These are phyloP conservation scores for Hemibates koningsi DNA, from an alignment of 2,113 vertebrate species.

Conservation along the genomic window DNA sequence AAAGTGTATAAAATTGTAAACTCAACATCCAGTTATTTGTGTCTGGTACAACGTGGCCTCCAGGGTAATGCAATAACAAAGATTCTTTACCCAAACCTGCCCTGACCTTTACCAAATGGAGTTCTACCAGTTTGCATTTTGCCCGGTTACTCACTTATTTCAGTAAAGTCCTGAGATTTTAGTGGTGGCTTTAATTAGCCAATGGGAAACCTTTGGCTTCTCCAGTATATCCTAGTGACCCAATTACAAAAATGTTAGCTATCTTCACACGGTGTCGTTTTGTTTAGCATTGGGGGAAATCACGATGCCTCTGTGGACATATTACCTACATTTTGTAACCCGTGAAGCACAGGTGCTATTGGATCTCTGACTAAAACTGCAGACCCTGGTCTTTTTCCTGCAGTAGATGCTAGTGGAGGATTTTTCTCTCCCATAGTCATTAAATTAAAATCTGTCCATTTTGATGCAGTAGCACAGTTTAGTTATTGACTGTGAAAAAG, in stretches of 20 bases:
- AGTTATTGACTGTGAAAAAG: constrained; percentile 32
- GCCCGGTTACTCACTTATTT: neutral
- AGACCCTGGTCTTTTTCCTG: neutral
- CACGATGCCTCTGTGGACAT: neutral
- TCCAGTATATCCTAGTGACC: neutral
- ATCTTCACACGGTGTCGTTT: neutral
- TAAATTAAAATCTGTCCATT: neutral
- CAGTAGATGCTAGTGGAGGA: neutral
- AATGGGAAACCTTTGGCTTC: neutral
- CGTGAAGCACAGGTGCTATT: neutral
- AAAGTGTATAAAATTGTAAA: neutral
- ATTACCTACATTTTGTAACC: neutral
- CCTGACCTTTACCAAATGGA: neutral
- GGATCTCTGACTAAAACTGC: fast-evolving
- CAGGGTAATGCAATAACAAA: neutral
- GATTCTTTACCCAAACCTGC: neutral
- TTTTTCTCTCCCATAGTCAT: neutral
- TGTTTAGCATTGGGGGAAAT: neutral
- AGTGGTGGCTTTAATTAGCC: neutral
- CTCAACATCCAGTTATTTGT: neutral
- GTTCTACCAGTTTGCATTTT: neutral
- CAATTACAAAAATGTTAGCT: neutral
- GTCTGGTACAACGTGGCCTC: neutral
- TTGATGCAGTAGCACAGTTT: neutral
- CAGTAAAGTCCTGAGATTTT: neutral